A percentile compares a stretch with the other conserved stretches of the same genome.
phyloP scores from a whole-genome alignment of 2,113 vertebrate genomes.

The Actinemys pallida region DNA sequence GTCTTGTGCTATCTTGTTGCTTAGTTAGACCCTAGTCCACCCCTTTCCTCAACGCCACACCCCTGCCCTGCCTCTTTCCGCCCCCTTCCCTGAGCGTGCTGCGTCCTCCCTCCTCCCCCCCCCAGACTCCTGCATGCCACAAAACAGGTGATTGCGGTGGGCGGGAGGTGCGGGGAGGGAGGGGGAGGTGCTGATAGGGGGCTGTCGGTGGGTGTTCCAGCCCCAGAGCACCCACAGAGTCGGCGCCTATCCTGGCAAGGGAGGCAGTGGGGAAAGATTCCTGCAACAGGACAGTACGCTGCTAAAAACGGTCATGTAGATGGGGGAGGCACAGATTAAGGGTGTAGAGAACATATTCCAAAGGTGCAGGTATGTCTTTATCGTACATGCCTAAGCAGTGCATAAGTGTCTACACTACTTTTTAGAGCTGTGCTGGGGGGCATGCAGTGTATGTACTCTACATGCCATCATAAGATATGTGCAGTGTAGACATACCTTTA shows the following conservation, averaged over 20 bases:
- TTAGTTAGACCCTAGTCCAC: slow-evolving; percentile 48
- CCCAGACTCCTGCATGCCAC: no score
- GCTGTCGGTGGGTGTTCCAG: no score
- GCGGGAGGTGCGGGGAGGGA: no score
- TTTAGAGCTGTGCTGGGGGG: background rate
- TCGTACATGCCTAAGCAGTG: background rate
- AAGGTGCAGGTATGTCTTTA: background rate
- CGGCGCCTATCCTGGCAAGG: no score
- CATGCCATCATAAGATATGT: background rate
- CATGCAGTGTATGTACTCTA: background rate
- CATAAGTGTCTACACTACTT: background rate
- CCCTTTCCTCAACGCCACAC: no score
- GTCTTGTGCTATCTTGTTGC: slow-evolving; percentile 52
- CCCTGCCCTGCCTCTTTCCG: no score
- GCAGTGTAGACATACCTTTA: background rate
- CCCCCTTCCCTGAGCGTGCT: no score
- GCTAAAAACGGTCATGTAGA: background rate
- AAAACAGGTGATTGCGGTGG: no score
- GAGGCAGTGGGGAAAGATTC: no score
- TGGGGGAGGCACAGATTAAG: background rate
- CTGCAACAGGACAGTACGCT: background rate
- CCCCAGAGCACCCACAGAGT: no score
- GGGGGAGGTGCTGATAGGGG: no score
- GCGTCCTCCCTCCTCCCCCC: no score
- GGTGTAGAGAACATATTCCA: background rate